Base-by-base conservation (phyloP, 2,113 vertebrate genomes). In the Capreolus pygargus region DNA sequence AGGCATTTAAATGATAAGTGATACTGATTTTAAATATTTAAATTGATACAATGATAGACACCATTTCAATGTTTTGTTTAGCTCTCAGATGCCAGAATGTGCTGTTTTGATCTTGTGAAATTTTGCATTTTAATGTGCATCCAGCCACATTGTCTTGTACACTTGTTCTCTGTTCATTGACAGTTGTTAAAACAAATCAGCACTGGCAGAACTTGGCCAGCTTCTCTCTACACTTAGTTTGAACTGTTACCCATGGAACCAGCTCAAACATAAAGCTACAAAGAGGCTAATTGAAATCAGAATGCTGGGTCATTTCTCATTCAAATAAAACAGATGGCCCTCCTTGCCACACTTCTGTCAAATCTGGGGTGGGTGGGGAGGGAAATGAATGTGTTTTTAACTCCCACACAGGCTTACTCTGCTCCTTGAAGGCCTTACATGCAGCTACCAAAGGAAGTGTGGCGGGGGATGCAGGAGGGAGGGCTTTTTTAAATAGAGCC, bases 201-300 rank as follows among this genome's bases (percentile, higher is more conserved):
- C 95, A 86, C 97, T 43, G 85, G 90, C 76, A 83, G 92, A 92
- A 83, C 76, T 86, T 97, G 97, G 95, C 92, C 96, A 47, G 81
- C 94, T 97, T 81, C 57, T 87, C 61, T 95, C 89, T 58, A 67
- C 93, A 92, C 95, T 92, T 83, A 3, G 67, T 79, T 33, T 95
- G 97, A 97, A 96, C 95, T 55, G 55, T 90, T 95, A 96, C 82
- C 90, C 91, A 2, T 60, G 91, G 93, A 98, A 94, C 27, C 87
- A 94, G 97, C 94, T 85, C 81, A 67, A 52, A 95, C 93, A 58
- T 64, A 95, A 96, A 98, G 95, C 98, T 96, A 95, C 97, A 89
- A 98, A 98, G 97, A 98, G 97, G 95, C 98, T 98, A 98, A 98
- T 96, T 98, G 98, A 98, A 97, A 97, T 97, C 96, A 96, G 91